A percentile compares a stretch with the other conserved stretches of the same genome.
These are phyloP conservation scores for Pimpla rufipes DNA, from an alignment of 2,888 invertebrate species.

Conservation along the genomic window DNA sequence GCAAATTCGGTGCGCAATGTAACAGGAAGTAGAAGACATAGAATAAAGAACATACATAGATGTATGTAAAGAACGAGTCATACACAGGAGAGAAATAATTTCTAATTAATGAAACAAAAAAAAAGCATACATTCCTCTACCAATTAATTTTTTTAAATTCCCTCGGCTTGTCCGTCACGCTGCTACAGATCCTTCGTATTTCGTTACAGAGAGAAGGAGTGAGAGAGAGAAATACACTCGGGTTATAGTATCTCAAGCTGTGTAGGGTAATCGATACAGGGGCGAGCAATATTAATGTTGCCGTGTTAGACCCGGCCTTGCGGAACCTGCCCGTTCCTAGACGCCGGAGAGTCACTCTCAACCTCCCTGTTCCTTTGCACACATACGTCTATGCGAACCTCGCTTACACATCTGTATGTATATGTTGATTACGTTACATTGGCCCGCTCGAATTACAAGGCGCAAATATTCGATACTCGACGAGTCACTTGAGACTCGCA, in stretches of 20 bases:
- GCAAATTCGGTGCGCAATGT: too few species aligned
- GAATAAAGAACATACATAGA: too few species aligned
- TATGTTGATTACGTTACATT: conserved; percentile 33
- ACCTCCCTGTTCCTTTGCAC: conserved; percentile 1
- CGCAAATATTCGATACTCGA: conserved; percentile 64
- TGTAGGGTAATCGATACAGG: conserved; percentile 60
- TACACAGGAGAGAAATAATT: too few species aligned
- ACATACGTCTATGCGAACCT: neutral
- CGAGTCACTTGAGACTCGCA: conserved; percentile 60
- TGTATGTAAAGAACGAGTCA: too few species aligned
- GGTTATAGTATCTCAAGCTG: conserved; percentile 31
- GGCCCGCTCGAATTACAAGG: conserved; percentile 59
- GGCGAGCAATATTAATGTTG: conserved; percentile 48
- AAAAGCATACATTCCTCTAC: neutral
- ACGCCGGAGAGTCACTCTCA: conserved; percentile 23
- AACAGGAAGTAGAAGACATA: too few species aligned
- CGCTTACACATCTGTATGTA: neutral
- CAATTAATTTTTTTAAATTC: neutral
- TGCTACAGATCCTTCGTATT: neutral
- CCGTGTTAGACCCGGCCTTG: conserved; percentile 48
- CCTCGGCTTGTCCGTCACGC: neutral
- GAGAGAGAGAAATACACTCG: neutral
- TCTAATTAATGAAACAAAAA: neutral
- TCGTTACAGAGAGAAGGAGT: conserved; percentile 1
- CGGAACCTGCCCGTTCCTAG: conserved; percentile 42